Evolutionary conservation across 2,113 vertebrate species (phyloP).

Genomic region (Gasterosteus nipponicus): DNA sequence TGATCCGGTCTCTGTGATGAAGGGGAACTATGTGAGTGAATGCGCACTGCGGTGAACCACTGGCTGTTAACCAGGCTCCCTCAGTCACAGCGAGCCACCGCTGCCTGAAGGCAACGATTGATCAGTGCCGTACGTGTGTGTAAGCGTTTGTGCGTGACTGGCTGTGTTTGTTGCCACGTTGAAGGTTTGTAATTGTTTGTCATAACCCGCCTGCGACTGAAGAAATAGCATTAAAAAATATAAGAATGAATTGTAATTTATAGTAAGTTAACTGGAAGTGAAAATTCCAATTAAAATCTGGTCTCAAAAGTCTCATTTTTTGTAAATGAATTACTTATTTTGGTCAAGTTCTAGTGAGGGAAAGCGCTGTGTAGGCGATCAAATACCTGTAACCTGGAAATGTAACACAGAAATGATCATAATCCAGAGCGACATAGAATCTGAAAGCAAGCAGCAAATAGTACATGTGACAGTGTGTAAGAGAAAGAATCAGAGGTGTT

Average conservation of each 20-base stretch:
- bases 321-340: neutral
- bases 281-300: neutral
- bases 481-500: constrained; percentile 12
- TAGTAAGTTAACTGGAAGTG: neutral
- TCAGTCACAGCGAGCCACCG: constrained; percentile 62
- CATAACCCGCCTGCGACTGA: constrained; percentile 1
- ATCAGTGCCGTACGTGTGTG: constrained; percentile 55
- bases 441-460: neutral
- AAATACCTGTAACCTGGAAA: neutral
- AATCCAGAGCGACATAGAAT: neutral
- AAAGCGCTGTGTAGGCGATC: neutral
- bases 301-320: neutral
- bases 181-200: constrained; percentile 19
- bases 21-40: constrained; percentile 26
- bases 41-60: constrained; percentile 67
- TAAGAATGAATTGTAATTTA: neutral
- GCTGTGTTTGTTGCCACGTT: constrained; percentile 40
- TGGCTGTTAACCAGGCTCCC: constrained; percentile 65
- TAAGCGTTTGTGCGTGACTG: constrained; percentile 22
- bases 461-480: neutral
- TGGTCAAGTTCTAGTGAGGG: constrained; percentile 35
- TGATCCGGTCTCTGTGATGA: constrained; percentile 17
- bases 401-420: neutral
- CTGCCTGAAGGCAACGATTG: constrained; percentile 71
- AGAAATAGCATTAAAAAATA: neutral